Evolutionary conservation across 2,797 vertebrate genomes (phyloP).

Genomic region (Urophycis tenuis): DNA sequence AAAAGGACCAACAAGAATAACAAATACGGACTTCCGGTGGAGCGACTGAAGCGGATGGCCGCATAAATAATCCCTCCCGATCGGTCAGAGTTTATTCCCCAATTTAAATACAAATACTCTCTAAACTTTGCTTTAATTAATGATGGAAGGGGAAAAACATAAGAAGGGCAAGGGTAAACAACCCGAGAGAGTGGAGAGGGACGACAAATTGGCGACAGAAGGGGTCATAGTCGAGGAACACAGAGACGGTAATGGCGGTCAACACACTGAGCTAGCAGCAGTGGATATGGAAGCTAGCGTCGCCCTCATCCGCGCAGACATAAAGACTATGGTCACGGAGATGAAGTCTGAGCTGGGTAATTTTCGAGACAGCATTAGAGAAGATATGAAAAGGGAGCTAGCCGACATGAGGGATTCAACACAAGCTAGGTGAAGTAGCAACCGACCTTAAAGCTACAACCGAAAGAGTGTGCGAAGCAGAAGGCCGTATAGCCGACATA

Average conservation of each 20-base stretch:
- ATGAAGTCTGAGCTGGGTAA: neutral
- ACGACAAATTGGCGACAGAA: no score
- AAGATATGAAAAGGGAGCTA: neutral
- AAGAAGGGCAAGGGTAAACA: no score
- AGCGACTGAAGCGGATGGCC: neutral
- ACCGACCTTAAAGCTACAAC: neutral
- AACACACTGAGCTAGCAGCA: no score
- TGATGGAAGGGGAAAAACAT: neutral
- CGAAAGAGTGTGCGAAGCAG: no score
- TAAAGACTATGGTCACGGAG: neutral
- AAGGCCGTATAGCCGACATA: no score
- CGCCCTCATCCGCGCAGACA: no score
- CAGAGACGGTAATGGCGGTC: no score
- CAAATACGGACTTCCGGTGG: neutral
- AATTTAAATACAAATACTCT: neutral
- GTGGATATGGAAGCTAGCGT: no score
- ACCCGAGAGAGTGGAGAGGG: no score
- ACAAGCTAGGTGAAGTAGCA: neutral
- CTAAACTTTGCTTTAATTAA: neutral
- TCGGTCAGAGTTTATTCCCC: neutral
- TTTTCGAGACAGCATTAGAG: neutral
- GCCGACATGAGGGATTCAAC: neutral
- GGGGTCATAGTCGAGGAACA: no score
- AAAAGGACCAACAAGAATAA: no score
- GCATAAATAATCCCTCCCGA: neutral